phyloP scores from a whole-genome alignment of 2,888 invertebrate species.

The Sminthurinus aureus region DNA sequence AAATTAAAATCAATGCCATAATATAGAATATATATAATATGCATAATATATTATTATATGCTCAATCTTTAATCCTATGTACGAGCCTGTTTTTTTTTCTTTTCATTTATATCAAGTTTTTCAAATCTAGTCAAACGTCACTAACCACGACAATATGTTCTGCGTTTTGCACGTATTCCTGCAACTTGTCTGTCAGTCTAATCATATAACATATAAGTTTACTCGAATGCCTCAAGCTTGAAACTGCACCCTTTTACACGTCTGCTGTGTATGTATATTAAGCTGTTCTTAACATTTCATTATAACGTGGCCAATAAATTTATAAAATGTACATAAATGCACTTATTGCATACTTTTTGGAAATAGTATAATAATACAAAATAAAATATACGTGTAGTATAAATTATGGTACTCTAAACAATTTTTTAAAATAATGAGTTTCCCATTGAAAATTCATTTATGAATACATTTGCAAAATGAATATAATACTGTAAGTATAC shows the following conservation, averaged over 20 bases:
- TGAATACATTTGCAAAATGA: too few species aligned
- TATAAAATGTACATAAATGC: background rate
- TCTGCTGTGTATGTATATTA: background rate
- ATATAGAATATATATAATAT: too few species aligned
- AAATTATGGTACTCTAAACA: too few species aligned
- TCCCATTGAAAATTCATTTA: too few species aligned
- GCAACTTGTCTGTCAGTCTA: background rate
- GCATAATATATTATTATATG: too few species aligned
- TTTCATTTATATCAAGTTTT: too few species aligned
- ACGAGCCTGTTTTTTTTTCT: too few species aligned
- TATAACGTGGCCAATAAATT: background rate
- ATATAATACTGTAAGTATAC: too few species aligned
- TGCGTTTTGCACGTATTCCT: background rate
- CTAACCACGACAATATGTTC: slow-evolving; percentile 11
- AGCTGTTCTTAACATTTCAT: background rate
- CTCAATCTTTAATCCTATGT: too few species aligned
- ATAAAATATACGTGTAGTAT: too few species aligned
- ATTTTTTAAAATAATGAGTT: too few species aligned
- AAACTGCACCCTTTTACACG: background rate
- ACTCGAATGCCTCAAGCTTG: background rate
- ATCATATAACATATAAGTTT: background rate
- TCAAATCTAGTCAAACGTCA: background rate
- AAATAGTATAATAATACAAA: background rate
- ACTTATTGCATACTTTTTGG: background rate
- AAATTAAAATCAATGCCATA: too few species aligned